Evolutionary conservation across 2,113 vertebrate genomes (phyloP).

Genomic region (Megalops atlanticus): DNA sequence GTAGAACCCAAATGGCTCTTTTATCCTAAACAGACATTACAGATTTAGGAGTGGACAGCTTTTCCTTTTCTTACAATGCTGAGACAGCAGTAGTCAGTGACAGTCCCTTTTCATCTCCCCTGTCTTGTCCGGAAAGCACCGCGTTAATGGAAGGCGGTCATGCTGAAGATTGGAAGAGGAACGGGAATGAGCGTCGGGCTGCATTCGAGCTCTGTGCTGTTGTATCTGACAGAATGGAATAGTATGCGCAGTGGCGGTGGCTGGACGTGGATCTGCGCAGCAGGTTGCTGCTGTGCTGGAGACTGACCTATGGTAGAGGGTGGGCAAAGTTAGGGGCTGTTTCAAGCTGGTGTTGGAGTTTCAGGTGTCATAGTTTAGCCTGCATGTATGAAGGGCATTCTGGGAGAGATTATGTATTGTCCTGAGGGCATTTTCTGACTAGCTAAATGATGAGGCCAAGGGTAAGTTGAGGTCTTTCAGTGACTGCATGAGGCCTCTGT

Average conservation of each 20-base stretch:
- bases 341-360: no score
- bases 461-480: no score
- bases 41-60: background rate
- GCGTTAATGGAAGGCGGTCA: background rate
- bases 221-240: background rate
- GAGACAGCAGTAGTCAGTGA: background rate
- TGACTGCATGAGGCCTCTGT: no score
- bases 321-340: no score
- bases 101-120: no score
- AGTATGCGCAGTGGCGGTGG: no score
- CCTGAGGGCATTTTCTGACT: no score
- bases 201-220: background rate
- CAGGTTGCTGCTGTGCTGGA: background rate
- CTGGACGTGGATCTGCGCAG: background rate
- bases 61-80: background rate
- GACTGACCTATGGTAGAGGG: background rate
- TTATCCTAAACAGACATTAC: background rate
- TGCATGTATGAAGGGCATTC: no score
- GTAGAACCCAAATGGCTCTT: background rate
- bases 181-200: background rate
- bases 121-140: background rate
- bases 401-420: no score
- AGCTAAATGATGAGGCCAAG: no score
- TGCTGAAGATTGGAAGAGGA: background rate
- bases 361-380: no score